Percentiles rank a stretch among this genome's conserved stretches.
Evolutionary conservation across 1,140 invertebrate genomes (phyloP).

Genomic region (Berghia stephanieae): DNA sequence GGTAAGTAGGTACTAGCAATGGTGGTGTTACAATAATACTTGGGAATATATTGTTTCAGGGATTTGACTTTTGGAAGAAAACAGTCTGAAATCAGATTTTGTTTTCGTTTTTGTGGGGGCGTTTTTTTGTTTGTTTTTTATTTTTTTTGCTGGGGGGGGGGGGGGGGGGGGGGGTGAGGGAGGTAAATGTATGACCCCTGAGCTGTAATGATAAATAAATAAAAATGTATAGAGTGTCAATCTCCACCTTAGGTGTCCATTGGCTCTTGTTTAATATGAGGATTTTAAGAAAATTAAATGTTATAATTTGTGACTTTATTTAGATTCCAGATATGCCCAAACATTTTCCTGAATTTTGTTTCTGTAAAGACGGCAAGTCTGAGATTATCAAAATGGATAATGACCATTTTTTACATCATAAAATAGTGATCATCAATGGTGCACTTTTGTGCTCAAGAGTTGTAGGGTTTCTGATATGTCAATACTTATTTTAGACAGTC

Average conservation of each 20-base stretch:
- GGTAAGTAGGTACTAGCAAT: conserved; percentile 45
- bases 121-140: not conserved
- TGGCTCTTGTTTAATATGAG: too few relatives aligned
- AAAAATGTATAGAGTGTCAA: too few relatives aligned
- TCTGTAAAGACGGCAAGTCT: not conserved
- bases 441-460: not conserved
- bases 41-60: not conserved
- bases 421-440: not conserved
- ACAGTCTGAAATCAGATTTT: not conserved
- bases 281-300: too few relatives aligned
- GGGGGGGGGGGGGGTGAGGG: too few relatives aligned
- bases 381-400: not conserved
- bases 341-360: too few relatives aligned
- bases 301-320: too few relatives aligned
- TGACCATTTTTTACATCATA: not conserved
- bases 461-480: not conserved
- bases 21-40: not conserved
- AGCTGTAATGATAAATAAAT: too few relatives aligned
- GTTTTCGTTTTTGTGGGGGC: not conserved
- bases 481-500: not conserved
- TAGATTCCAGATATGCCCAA: too few relatives aligned
- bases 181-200: too few relatives aligned
- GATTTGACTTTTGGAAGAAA: not conserved
- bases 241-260: too few relatives aligned
- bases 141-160: not conserved